Evolutionary conservation across 1,140 invertebrate genomes (phyloP).

Genomic region (Drosophila subobscura): DNA sequence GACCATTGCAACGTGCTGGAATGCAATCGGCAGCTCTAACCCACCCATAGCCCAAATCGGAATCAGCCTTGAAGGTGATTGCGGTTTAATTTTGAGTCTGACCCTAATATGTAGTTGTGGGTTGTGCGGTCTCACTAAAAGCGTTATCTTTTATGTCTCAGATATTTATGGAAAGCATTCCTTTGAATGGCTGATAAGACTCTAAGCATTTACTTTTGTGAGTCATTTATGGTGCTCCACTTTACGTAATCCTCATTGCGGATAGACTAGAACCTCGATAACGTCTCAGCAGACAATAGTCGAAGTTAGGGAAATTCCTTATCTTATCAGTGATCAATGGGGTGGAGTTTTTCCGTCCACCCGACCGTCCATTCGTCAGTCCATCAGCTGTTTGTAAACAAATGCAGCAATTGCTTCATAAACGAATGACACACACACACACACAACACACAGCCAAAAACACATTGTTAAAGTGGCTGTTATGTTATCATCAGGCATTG

Average conservation of each 20-base stretch:
- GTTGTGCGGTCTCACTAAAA: too few species aligned
- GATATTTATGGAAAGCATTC: constrained; percentile 5
- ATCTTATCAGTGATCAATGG: constrained; percentile 14
- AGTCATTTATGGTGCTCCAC: constrained; percentile 12
- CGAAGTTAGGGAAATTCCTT: constrained; percentile 6
- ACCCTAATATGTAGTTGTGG: too few species aligned
- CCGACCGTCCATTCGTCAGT: constrained; percentile 12
- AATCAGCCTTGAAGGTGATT: too few species aligned
- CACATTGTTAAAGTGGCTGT: not conserved
- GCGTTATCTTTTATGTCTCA: too few species aligned
- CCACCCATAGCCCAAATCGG: too few species aligned
- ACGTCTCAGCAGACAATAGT: not conserved
- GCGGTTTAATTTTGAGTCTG: too few species aligned
- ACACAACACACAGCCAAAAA: constrained; percentile 6
- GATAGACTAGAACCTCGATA: not conserved
- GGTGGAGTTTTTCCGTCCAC: constrained; percentile 16
- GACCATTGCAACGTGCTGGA: too few species aligned
- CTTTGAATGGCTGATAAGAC: constrained; percentile 19
- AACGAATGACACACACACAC: constrained; percentile 3
- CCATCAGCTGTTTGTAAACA: constrained; percentile 74
- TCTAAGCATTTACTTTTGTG: constrained; percentile 11
- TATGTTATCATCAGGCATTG: constrained; percentile 53
- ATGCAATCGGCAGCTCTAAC: too few species aligned
- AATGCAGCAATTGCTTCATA: constrained; percentile 44
- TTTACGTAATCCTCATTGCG: not conserved